Evolutionary conservation across 1,140 invertebrate species (phyloP).

Genomic region (Drosophila tsacasi): DNA sequence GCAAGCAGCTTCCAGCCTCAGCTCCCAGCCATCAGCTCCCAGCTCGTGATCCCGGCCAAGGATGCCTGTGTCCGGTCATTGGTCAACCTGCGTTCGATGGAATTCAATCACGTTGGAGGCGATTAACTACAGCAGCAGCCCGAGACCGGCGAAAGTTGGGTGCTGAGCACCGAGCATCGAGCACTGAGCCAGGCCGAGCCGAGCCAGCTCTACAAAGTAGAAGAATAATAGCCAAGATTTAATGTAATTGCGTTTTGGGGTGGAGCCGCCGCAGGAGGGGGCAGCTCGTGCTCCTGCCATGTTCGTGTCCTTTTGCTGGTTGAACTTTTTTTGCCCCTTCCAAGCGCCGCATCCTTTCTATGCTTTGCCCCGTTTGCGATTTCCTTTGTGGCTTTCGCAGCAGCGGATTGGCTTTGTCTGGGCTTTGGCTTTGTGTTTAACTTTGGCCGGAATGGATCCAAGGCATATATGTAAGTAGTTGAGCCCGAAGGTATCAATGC

Average conservation of each 20-base stretch:
- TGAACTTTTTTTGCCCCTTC: constrained; percentile 49
- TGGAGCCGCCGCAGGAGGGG: constrained; percentile 10
- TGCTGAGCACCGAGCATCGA: constrained; percentile 32
- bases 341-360: constrained; percentile 26
- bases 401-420: constrained; percentile 75
- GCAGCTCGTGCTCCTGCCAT: constrained; percentile 24
- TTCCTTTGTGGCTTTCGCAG: constrained; percentile 62
- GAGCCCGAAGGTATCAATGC: constrained; percentile 52
- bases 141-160: constrained; percentile 38
- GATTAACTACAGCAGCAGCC: constrained; percentile 75
- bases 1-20: constrained; percentile 1
- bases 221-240: constrained; percentile 83
- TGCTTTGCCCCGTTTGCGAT: constrained; percentile 40
- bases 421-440: constrained; percentile 74
- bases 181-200: constrained; percentile 25
- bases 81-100: constrained; percentile 78
- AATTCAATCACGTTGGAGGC: constrained; percentile 81
- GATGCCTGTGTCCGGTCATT: constrained; percentile 27
- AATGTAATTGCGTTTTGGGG: constrained; percentile 76
- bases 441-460: constrained; percentile 59
- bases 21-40: constrained; percentile 5
- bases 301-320: constrained; percentile 74
- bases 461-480: constrained; percentile 8
- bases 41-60: constrained; percentile 2
- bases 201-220: constrained; percentile 68